These are phyloP conservation scores for Discoglossus pictus DNA, from an alignment of 2,797 vertebrate genomes.

Conservation along the genomic window DNA sequence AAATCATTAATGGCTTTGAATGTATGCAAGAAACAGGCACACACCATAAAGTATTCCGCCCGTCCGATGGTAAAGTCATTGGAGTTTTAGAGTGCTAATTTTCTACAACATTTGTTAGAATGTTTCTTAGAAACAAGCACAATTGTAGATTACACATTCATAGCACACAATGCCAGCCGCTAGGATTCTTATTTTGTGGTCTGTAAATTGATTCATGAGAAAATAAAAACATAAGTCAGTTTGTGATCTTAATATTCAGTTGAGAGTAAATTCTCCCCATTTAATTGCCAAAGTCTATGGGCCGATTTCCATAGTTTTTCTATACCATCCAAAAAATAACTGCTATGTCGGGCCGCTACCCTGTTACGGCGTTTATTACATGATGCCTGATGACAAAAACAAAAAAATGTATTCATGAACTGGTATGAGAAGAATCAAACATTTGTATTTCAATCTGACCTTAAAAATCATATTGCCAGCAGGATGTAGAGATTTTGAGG, in stretches of 20 bases:
- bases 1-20: slow-evolving; percentile 9
- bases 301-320: slow-evolving; percentile 20
- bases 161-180: slow-evolving; percentile 8
- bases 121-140: background rate
- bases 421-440: background rate
- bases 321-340: slow-evolving; percentile 5
- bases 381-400: slow-evolving; percentile 9
- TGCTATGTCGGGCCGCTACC: background rate
- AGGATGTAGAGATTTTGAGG: background rate
- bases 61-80: background rate
- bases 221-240: too few relatives aligned
- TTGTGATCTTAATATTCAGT: too few relatives aligned
- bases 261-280: too few relatives aligned
- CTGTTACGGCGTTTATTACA: background rate
- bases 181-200: slow-evolving; percentile 15
- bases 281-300: too few relatives aligned
- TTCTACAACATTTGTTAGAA: background rate
- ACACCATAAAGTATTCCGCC: too few relatives aligned
- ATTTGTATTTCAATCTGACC: background rate
- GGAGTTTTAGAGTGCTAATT: background rate
- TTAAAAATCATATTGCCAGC: background rate
- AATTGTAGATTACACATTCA: background rate
- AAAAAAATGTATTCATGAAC: background rate
- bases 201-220: background rate
- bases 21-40: background rate